Conservation (phyloP, 2,888 invertebrate species). For the Bombylius major region DNA sequence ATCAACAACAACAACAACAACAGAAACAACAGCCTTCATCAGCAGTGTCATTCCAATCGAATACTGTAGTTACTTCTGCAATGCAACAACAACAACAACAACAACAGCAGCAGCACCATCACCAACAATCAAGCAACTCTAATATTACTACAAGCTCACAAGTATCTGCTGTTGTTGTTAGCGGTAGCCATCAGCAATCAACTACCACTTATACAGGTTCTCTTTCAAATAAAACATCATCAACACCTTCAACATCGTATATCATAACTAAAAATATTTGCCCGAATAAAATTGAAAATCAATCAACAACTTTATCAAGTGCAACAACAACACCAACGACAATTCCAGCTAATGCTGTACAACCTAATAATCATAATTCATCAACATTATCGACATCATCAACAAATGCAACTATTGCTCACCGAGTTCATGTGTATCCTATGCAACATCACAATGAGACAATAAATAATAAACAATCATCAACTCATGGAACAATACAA, state of each 20-base stretch:
- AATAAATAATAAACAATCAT: slow-evolving; percentile 3
- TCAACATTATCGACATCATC: slow-evolving; percentile 16
- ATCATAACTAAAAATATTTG: neutral
- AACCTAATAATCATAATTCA: slow-evolving; percentile 32
- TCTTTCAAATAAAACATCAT: slow-evolving; percentile 17
- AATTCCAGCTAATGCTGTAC: slow-evolving; percentile 33
- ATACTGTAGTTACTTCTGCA: too few species aligned
- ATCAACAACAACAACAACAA: slow-evolving; percentile 3
- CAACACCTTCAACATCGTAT: slow-evolving; percentile 9
- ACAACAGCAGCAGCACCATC: too few species aligned
- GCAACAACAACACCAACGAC: slow-evolving; percentile 11
- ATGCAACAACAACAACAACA: too few species aligned
- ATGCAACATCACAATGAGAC: slow-evolving; percentile 26
- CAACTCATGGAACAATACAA: slow-evolving; percentile 4
- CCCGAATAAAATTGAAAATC: neutral
- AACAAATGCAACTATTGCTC: slow-evolving; percentile 15
- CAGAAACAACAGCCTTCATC: neutral
- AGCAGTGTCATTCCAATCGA: neutral
- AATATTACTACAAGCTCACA: too few species aligned
- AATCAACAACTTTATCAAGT: neutral
- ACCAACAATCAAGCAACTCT: neutral
- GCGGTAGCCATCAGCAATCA: too few species aligned
- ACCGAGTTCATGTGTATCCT: slow-evolving; percentile 30
- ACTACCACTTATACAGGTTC: neutral
- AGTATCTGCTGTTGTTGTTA: neutral